A percentile compares a stretch with the other conserved stretches of the same genome.
These are phyloP conservation scores for Mus musculus DNA, from an alignment of 2,113 vertebrate species.

Conservation along the genomic window GRCm39 chr8:107175001-107175500, in stretches of 20 bases:
- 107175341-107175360: neutral
- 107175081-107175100: neutral
- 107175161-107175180: neutral
- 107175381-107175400: neutral
- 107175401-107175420: neutral
- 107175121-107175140: neutral
- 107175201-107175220: neutral
- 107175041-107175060: neutral
- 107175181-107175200: neutral
- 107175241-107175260: neutral
- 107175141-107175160: neutral
- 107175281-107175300: neutral
- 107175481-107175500: neutral
- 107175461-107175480: neutral
- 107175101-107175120: neutral
- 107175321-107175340: neutral
- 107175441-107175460: neutral
- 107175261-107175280: neutral
- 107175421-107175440: neutral
- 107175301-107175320: too few relatives aligned
- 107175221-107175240: neutral
- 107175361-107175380: neutral
- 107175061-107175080: neutral
- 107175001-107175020: neutral
- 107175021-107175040: neutral